These are phyloP conservation scores for Xerus rutilus DNA, from an alignment of 2,797 vertebrate genomes.

Conservation along the genomic window DNA sequence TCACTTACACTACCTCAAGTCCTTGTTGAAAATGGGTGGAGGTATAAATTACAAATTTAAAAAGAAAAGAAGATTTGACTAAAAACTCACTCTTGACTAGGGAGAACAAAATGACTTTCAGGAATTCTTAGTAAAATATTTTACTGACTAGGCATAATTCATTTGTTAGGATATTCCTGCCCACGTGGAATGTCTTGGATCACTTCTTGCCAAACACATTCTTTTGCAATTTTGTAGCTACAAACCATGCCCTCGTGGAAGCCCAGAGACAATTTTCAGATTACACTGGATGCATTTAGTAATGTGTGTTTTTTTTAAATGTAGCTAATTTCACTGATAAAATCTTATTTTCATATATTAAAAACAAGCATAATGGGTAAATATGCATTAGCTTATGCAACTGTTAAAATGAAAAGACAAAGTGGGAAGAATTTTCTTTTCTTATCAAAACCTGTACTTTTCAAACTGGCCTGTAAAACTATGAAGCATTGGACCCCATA, in stretches of 20 bases:
- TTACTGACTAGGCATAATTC: background rate
- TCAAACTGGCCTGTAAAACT: conserved; percentile 70
- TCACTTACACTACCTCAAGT: background rate
- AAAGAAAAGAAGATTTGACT: conserved; percentile 9
- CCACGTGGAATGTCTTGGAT: background rate
- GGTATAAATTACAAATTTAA: background rate
- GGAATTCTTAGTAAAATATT: conserved; percentile 5
- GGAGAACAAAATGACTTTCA: background rate
- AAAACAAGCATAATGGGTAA: conserved; percentile 16
- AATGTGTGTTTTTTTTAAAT: background rate
- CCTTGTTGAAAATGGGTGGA: background rate
- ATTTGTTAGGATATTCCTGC: background rate
- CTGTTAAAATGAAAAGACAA: conserved; percentile 40
- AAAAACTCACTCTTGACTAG: background rate
- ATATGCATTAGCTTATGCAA: background rate
- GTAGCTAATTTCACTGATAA: background rate
- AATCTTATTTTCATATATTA: conserved; percentile 48
- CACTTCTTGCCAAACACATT: conserved; percentile 47
- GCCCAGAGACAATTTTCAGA: background rate
- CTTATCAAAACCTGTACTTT: conserved; percentile 71
- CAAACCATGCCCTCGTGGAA: conserved; percentile 1
- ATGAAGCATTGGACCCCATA: conserved; percentile 13
- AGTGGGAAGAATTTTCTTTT: background rate
- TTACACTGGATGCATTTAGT: background rate
- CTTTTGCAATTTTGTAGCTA: conserved; percentile 2